A percentile compares a stretch with the other conserved stretches of the same genome.
These are phyloP conservation scores for Folsomia candida DNA, from an alignment of 2,888 invertebrate genomes.

Conservation along the genomic window DNA sequence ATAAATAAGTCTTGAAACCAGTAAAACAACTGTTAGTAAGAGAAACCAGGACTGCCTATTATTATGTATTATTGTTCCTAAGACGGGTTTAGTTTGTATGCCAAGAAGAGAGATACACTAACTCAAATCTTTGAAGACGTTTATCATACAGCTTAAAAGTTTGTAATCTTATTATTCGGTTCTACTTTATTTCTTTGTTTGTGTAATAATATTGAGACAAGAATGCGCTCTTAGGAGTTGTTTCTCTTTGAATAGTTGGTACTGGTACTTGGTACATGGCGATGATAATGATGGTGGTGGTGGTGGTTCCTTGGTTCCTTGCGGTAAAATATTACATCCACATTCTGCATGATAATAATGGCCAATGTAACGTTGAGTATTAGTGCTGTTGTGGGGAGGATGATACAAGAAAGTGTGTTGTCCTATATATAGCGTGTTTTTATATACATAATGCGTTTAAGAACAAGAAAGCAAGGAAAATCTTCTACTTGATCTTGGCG, in stretches of 20 bases:
- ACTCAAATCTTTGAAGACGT: not conserved
- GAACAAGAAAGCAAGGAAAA: not conserved
- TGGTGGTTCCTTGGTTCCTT: constrained; percentile 2
- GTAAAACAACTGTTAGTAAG: not conserved
- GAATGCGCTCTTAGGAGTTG: not conserved
- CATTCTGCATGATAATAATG: constrained; percentile 1
- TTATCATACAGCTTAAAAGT: not conserved
- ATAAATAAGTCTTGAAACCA: no score
- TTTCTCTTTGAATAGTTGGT: no score
- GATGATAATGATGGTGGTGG: not conserved
- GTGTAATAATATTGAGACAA: not conserved
- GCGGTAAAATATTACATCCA: not conserved
- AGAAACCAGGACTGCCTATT: not conserved
- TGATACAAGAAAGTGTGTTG: not conserved
- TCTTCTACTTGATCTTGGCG: not conserved
- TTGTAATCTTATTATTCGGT: not conserved
- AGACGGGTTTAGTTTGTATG: no score
- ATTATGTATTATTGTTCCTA: not conserved
- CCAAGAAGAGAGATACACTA: no score
- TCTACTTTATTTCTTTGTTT: not conserved
- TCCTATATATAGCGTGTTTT: not conserved
- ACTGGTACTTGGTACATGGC: not conserved
- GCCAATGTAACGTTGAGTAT: not conserved
- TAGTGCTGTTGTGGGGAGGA: not conserved
- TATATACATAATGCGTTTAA: not conserved